phyloP scores from a whole-genome alignment of 2,888 invertebrate genomes.

The Callyntrura guangdongensis region DNA sequence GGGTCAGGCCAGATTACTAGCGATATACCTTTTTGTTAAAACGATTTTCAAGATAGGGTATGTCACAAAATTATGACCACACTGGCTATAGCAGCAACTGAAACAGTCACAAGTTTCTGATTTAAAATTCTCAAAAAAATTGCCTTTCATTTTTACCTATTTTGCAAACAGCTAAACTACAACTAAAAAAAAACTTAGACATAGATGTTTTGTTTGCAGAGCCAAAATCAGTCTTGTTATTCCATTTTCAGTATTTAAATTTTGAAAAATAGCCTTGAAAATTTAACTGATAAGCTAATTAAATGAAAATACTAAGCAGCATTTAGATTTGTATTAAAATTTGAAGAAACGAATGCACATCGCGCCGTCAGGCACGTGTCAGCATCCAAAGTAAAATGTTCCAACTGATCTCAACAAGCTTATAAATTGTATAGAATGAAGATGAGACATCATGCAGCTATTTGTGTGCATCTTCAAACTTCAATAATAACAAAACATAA shows the following conservation, averaged over 20 bases:
- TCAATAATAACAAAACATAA: neutral
- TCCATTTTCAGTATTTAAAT: constrained; percentile 30
- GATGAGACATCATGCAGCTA: no score
- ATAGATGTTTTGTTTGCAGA: neutral
- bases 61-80: no score
- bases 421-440: neutral
- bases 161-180: no score
- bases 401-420: constrained; percentile 64
- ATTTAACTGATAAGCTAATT: neutral
- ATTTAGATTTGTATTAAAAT: constrained; percentile 27
- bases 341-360: constrained; percentile 38
- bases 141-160: no score
- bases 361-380: constrained; percentile 2
- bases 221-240: neutral
- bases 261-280: constrained; percentile 33
- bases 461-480: neutral
- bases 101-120: no score
- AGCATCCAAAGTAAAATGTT: constrained; percentile 21
- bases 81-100: no score
- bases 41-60: no score
- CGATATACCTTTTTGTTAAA: neutral
- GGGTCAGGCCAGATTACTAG: neutral
- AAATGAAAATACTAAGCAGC: constrained; percentile 6
- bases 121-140: no score
- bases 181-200: no score